Evolutionary conservation across 2,113 vertebrate genomes (phyloP), one percentile per base, ranked within the genome.

Genomic region (Ranitomeya variabilis): DNA sequence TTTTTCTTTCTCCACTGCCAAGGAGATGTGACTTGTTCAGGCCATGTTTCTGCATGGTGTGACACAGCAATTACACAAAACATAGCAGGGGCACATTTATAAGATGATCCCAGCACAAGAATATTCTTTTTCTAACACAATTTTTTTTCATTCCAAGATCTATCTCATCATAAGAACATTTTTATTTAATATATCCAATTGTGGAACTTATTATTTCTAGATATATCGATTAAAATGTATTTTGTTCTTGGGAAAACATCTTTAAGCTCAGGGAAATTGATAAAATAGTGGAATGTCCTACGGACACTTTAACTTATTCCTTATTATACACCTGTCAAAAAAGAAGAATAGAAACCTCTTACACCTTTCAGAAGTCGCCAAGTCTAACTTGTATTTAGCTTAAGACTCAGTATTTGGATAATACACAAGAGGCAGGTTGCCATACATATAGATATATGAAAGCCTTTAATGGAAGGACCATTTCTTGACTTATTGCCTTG

Each of bases 361-460:
- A 23, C 8, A 23, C 10, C 37, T 62, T 54, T 86, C 57, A 60
- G 37, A 67, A 74, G 59, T 55, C 45, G 11, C 76, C 76, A 87
- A 55, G 60, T 26, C 18, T 16, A 78, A 67, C 45, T 80, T 87
- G 18, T 80, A 87, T 79, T 80, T 67, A 80, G 67, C 31, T 18
- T 19, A 67, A 55, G 13, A 55, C 45, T 80, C 15, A 52, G 52
- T 55, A 86, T 87, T 79, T 66, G n/a, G 76, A 67, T 80, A 80
- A 67, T 79, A 87, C 85, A 79, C 76, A 54, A 18, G 76, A 31
- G 85, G 74, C 76, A 79, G 66, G 26, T 66, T 87, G 76, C 60
- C 45, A 67, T 67, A 57, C 60, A 80, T 67, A 67, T 80, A 87
- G 76, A 87, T 86, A 78, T 78, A 78, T 78, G 60, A 80, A 80